A percentile compares a stretch with the other conserved stretches of the same genome.
Evolutionary conservation across 2,797 vertebrate species (phyloP).

Genomic region (Florisuga fusca): DNA sequence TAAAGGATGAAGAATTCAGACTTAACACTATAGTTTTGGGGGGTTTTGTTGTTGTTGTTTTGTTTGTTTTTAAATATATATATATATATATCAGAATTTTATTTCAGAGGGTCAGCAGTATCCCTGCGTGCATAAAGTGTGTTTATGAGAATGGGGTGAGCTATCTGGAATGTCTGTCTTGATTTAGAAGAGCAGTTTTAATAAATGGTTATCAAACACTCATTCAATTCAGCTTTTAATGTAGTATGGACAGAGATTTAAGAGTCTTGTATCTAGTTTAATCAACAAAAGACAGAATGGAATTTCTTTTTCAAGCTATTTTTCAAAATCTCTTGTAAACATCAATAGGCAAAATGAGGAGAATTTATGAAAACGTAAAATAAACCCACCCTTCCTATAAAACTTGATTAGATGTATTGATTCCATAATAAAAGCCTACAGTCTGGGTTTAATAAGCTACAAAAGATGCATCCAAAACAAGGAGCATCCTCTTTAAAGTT

Average conservation of each 20-base stretch:
- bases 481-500: not conserved
- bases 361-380: conserved; percentile 70
- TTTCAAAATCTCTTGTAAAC: conserved; percentile 45
- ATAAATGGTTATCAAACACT: not conserved
- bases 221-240: not conserved
- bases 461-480: conserved; percentile 12
- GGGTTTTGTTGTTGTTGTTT: not conserved
- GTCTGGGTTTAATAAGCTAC: conserved; percentile 53
- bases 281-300: not conserved
- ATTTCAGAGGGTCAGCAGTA: not conserved
- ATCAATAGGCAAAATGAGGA: conserved; percentile 56
- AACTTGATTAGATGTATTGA: conserved; percentile 50
- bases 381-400: conserved; percentile 40
- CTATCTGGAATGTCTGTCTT: not conserved
- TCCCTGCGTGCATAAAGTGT: not conserved
- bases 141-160: not conserved
- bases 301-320: not conserved
- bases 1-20: not conserved
- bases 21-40: not conserved
- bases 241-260: conserved; percentile 21
- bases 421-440: conserved; percentile 37
- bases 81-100: not conserved
- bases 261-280: conserved; percentile 12
- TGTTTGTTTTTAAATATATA: too few species aligned
- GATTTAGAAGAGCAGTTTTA: conserved; percentile 23